Conservation (phyloP, 2,113 vertebrate genomes). For the Forbesichthys agassizii region DNA sequence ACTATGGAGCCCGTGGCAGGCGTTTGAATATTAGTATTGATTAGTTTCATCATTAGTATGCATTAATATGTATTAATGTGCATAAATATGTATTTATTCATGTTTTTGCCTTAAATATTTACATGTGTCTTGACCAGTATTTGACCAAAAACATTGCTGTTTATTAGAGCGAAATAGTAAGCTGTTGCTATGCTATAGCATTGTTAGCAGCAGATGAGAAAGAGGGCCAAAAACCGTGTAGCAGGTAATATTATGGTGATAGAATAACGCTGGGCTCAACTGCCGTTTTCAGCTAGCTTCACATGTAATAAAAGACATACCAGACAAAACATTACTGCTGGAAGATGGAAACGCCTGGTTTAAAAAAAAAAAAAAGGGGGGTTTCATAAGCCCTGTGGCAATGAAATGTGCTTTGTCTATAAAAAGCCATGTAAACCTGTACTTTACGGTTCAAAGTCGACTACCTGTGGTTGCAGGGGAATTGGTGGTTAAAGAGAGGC, state of each 20-base stretch:
- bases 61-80: too few relatives aligned
- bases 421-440: not conserved
- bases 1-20: too few relatives aligned
- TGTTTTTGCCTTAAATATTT: too few relatives aligned
- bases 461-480: too few relatives aligned
- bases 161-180: too few relatives aligned
- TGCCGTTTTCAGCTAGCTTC: not conserved
- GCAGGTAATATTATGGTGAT: not conserved
- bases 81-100: too few relatives aligned
- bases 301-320: not conserved
- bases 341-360: not conserved
- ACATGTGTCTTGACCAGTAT: too few relatives aligned
- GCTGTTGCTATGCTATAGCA: too few relatives aligned
- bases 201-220: slow-evolving; percentile 9
- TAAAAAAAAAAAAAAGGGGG: not conserved
- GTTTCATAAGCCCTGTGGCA: not conserved
- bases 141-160: too few relatives aligned
- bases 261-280: not conserved
- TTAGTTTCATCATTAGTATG: too few relatives aligned
- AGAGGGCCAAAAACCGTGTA: not conserved
- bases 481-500: not conserved
- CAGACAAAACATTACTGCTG: not conserved
- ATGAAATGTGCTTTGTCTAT: not conserved
- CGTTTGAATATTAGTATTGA: too few relatives aligned
- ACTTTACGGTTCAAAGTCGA: not conserved